Evolutionary conservation across 2,888 invertebrate species (phyloP).

Genomic region (Lepidocyrtoides sp.): DNA sequence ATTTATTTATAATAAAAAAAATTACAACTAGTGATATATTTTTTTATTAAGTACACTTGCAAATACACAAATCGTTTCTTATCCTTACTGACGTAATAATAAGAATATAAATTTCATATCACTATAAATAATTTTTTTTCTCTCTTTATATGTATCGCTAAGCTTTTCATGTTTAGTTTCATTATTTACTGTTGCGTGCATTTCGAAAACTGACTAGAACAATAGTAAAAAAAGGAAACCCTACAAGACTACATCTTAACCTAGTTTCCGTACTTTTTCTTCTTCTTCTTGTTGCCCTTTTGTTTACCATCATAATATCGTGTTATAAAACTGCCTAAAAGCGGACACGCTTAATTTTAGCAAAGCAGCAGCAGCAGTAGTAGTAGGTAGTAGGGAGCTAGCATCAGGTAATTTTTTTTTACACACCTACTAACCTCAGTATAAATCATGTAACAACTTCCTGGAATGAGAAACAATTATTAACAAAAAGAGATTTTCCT

Average conservation of each 20-base stretch:
- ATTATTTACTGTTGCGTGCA: constrained; percentile 57
- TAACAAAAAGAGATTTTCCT: background rate
- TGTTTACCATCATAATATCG: constrained; percentile 8
- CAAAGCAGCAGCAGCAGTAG: background rate
- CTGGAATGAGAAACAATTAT: background rate
- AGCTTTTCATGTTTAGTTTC: background rate
- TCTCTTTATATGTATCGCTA: background rate
- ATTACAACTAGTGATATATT: background rate
- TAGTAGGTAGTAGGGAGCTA: background rate
- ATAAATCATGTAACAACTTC: background rate
- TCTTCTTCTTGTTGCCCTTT: background rate
- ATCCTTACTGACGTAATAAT: background rate
- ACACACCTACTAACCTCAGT: background rate
- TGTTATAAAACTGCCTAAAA: background rate
- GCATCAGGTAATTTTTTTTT: background rate
- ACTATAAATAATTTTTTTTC: background rate
- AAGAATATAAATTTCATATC: background rate
- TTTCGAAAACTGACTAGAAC: constrained; percentile 71
- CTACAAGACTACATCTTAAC: constrained; percentile 48
- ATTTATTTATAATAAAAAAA: background rate
- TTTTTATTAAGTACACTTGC: background rate
- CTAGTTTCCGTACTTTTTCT: constrained; percentile 51
- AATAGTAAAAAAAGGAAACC: constrained; percentile 64
- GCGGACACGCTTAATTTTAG: background rate
- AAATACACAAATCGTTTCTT: background rate